Base-by-base conservation (phyloP, 2,113 vertebrate genomes). In the Leptocoma aspasia region DNA sequence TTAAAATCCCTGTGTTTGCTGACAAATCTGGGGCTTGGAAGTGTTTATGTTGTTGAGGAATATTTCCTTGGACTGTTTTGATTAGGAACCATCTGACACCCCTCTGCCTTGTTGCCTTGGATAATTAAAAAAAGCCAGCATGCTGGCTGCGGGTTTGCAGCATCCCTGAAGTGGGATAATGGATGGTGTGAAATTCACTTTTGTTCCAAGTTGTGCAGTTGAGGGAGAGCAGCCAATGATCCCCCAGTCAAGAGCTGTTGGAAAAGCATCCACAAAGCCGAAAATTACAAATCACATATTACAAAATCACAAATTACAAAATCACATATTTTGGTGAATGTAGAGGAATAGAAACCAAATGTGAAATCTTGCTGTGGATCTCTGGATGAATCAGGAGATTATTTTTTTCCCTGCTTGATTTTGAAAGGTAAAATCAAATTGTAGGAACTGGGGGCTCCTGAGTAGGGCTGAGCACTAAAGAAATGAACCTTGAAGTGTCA, bases 1-100 rank as follows among this genome's bases (percentile, higher is more conserved):
- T 83, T 86, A 6, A 71, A 83, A 78, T 47, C 57, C 15, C 35
- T 4, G 3, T 78, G 80, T 89, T 94, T 86, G 65, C 83, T 84
- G 89, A 81, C 64, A 86, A 49, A 71, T 94, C 19, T 47, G 44
- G 42, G 27, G 75, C 22, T 92, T 83, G 86, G 92, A 95, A 89
- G 53, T 24, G 2, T 60, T 90, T 59, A 54, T 22, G 41, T 49
- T 64, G 61, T 56, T 91, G 30, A 52, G 37, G 61, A 66, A 26
- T 71, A 78, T 70, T 88, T 16, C 60, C 37, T 49, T 52, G 86
- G 72, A 16, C 65, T 88, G 88, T 75, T 92, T 86, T 86, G 82
- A 35, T 85, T 60, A 82, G 49, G 56, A 75, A 16, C 66, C 82
- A 77, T 91, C 87, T 94, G 66, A 94, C 88, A 82, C 3, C 31